Conservation (phyloP, 2,888 invertebrate species). For the Sarcophaga subvicina region DNA sequence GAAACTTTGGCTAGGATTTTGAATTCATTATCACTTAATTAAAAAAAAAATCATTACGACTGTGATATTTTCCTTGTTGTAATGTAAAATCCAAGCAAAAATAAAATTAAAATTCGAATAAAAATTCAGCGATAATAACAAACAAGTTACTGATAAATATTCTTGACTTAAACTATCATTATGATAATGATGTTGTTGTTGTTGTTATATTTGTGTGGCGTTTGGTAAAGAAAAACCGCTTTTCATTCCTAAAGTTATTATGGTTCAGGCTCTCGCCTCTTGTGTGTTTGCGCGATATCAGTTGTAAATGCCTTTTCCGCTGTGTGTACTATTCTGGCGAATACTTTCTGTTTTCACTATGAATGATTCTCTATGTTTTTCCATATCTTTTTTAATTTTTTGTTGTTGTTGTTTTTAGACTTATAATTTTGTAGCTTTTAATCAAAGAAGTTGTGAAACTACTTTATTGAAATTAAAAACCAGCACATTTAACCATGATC, state of each 20-base stretch:
- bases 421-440: conserved; percentile 57
- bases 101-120: background rate
- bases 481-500: conserved; percentile 69
- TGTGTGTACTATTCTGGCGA: conserved; percentile 15
- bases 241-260: conserved; percentile 31
- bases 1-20: too few species aligned
- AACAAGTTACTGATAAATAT: background rate
- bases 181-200: background rate
- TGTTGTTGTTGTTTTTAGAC: conserved; percentile 8
- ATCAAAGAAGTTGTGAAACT: conserved; percentile 63
- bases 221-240: conserved; percentile 38
- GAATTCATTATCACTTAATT: too few species aligned
- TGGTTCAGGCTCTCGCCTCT: conserved; percentile 17
- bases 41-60: too few species aligned
- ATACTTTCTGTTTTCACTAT: conserved; percentile 61
- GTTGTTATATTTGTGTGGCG: background rate
- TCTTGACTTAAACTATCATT: background rate
- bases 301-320: background rate
- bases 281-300: background rate
- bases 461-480: conserved; percentile 68
- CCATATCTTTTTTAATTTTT: background rate
- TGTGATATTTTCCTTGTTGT: too few species aligned
- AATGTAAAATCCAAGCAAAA: too few species aligned
- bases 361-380: conserved; percentile 8
- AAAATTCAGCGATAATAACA: background rate